Base-by-base conservation (phyloP, 1,140 invertebrate genomes). In the Ceratosolen solmsi region DNA sequence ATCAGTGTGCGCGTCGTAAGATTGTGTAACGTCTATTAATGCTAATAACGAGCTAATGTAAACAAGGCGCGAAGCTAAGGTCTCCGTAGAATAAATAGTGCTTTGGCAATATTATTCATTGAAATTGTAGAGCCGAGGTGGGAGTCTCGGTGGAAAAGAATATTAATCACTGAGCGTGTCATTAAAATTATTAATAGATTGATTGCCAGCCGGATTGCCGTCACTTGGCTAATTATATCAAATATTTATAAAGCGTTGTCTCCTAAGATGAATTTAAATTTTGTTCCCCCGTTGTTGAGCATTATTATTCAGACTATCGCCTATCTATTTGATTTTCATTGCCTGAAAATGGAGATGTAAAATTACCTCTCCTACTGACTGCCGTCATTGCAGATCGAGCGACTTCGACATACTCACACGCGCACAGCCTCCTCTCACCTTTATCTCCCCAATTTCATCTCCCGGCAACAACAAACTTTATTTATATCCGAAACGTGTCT, bases 21-120 rank as follows among this genome's bases (percentile, higher is more conserved):
- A 58, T 58, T 74, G 33, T 75, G 20, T 58, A 60, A 75, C 8
- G 22, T 25, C 11, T 25, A 75, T 60, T 60, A 58, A 60, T 75
- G 73, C 9, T 60, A 75, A 60, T 33, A 25, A 75, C 27, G n/a
- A 75, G 36, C 30, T 36, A 74, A 41, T 74, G 54, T 56, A 74
- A 74, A 74, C 51, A 74, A 74, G 17, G 27, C 20, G 20, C 20
- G 20, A 38, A 38, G 36, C 63, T 68, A 4, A 22, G 36, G 11
- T 27, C 22, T 20, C 33, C 25, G 33, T n/a, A 68, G 20, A 68
- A 68, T 68, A 68, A 38, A n/a, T 9, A 36, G 30, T 27, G 30
- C 30, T 65, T 33, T 65, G 27, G 13, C 1, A 36, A 65, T 36
- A 36, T 36, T 36, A 36, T 65, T 65, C 36, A 65, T 65, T 17